Evolutionary conservation across 2,113 vertebrate genomes (phyloP).

Genomic region (Labrus mixtus): DNA sequence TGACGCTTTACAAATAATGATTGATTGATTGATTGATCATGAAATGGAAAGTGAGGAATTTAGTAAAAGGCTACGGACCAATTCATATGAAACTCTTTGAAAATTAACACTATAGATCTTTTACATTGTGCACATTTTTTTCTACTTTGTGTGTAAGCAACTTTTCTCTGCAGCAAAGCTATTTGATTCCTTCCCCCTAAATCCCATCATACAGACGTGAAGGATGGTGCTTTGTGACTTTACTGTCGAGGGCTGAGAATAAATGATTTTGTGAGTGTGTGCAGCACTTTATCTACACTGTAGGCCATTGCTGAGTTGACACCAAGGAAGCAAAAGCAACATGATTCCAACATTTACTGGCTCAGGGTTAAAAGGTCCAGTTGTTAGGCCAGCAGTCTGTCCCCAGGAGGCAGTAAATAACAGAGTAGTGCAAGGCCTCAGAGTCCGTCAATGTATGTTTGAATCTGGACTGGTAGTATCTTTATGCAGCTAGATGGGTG

Average conservation of each 20-base stretch:
- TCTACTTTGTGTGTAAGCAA: too few relatives aligned
- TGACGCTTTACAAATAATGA: too few relatives aligned
- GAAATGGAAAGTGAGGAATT: too few relatives aligned
- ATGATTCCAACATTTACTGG: constrained; percentile 77
- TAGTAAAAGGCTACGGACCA: too few relatives aligned
- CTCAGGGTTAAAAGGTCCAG: constrained; percentile 74
- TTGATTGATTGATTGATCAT: too few relatives aligned
- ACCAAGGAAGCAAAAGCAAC: constrained; percentile 67
- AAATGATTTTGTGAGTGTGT: constrained; percentile 24
- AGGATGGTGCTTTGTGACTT: too few relatives aligned
- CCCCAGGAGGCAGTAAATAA: constrained; percentile 82
- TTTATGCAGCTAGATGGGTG: constrained; percentile 37
- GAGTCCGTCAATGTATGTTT: constrained; percentile 30
- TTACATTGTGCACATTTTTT: too few relatives aligned
- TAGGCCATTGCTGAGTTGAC: constrained; percentile 41
- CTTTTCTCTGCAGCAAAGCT: too few relatives aligned
- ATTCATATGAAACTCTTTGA: too few relatives aligned
- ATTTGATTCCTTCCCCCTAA: too few relatives aligned
- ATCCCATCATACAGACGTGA: too few relatives aligned
- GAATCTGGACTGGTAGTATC: background rate
- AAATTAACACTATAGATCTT: too few relatives aligned
- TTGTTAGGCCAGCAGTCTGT: constrained; percentile 78
- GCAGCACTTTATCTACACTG: background rate
- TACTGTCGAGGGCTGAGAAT: constrained; percentile 14
- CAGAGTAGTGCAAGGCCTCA: constrained; percentile 15